phyloP scores from a whole-genome alignment of 2,113 vertebrate species.

The Campylorhamphus procurvoides region DNA sequence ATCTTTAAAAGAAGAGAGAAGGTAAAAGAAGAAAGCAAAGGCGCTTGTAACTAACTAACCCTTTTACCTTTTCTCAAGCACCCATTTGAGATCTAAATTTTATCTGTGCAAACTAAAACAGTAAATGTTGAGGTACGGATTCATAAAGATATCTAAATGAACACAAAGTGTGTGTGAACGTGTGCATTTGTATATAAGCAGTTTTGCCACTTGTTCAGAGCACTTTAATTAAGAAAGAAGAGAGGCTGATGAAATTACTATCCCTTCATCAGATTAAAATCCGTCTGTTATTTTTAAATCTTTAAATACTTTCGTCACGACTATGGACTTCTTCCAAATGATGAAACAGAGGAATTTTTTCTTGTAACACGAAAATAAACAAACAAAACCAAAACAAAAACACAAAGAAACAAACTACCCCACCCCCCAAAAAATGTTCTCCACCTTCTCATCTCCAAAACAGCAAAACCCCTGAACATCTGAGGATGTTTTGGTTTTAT shows the following conservation, averaged over 20 bases:
- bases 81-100: background rate
- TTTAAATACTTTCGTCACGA: background rate
- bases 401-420: background rate
- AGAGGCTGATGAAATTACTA: background rate
- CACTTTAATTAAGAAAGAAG: background rate
- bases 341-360: background rate
- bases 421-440: background rate
- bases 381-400: too few relatives aligned
- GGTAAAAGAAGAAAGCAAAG: background rate
- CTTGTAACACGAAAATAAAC: background rate
- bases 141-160: background rate
- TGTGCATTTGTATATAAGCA: background rate
- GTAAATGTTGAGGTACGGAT: fast-evolving
- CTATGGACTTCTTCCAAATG: background rate
- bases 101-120: background rate
- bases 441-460: background rate
- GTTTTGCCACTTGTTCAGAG: background rate
- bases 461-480: fast-evolving
- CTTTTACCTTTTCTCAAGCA: background rate
- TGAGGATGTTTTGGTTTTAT: background rate
- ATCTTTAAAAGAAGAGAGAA: background rate
- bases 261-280: background rate
- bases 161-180: fast-evolving
- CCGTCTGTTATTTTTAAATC: background rate
- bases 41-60: background rate